These are phyloP conservation scores for Psix sp. DNA, from an alignment of 1,140 invertebrate species.

Conservation along the genomic window DNA sequence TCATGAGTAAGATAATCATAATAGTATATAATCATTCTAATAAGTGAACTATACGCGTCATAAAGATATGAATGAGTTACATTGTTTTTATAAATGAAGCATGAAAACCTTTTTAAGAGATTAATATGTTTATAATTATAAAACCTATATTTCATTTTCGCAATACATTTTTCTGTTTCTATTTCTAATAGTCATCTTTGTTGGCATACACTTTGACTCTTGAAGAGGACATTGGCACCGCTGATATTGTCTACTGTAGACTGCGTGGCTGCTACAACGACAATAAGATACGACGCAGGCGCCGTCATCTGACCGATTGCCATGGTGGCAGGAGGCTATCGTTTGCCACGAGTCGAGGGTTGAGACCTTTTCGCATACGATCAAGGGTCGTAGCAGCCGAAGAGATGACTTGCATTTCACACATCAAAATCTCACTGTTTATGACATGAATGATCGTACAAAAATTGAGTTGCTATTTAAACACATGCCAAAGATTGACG, in stretches of 20 bases:
- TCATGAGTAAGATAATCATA: too few relatives aligned
- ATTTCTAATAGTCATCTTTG: constrained; percentile 7
- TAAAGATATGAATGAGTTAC: too few relatives aligned
- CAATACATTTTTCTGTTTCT: constrained; percentile 61
- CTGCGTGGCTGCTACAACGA: constrained; percentile 65
- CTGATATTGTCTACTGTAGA: constrained; percentile 54
- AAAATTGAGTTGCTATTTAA: too few relatives aligned
- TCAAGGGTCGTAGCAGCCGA: constrained; percentile 46
- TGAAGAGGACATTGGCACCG: constrained; percentile 24
- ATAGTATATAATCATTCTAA: too few relatives aligned
- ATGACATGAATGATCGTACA: constrained; percentile 38
- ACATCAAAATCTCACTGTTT: constrained; percentile 39
- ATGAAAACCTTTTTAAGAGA: too few relatives aligned
- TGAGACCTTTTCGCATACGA: constrained; percentile 58
- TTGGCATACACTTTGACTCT: constrained; percentile 5
- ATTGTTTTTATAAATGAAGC: too few relatives aligned
- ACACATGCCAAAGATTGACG: too few relatives aligned
- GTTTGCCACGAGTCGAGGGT: constrained; percentile 57
- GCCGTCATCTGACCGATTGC: constrained; percentile 50
- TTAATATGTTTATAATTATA: too few relatives aligned
- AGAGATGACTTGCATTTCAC: constrained; percentile 36
- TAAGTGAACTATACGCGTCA: too few relatives aligned
- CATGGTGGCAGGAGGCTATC: constrained; percentile 62
- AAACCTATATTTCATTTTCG: too few relatives aligned
- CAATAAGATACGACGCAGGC: constrained; percentile 55